These are phyloP conservation scores for Babylonia areolata DNA, from an alignment of 1,140 invertebrate genomes.

Conservation along the genomic window DNA sequence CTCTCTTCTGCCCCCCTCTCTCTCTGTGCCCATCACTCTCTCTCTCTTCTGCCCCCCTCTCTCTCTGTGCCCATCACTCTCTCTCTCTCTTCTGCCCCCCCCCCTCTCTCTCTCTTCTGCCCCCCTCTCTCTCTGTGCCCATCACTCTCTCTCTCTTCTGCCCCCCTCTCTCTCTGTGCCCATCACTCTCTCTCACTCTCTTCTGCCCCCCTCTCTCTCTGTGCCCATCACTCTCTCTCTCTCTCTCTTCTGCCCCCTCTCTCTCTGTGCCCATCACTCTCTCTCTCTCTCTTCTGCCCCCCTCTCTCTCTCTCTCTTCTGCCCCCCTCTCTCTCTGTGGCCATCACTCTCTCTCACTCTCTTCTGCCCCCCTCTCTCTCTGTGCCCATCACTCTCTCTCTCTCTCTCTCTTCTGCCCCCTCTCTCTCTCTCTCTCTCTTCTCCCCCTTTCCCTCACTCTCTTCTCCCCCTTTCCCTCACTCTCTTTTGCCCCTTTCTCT, in stretches of 20 bases:
- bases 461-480: too few species aligned
- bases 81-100: neutral
- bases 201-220: neutral
- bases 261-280: too few species aligned
- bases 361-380: too few species aligned
- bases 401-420: neutral
- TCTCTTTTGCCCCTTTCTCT: too few species aligned
- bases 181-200: neutral
- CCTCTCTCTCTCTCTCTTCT: too few species aligned
- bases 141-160: neutral
- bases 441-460: neutral
- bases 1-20: too few species aligned
- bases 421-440: neutral
- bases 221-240: neutral
- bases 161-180: too few species aligned
- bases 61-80: neutral
- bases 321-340: too few species aligned
- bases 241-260: neutral
- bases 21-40: too few species aligned
- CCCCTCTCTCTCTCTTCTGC: neutral
- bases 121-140: neutral
- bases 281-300: neutral
- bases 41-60: neutral
- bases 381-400: conserved; percentile 1
- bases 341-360: neutral